phyloP scores from a whole-genome alignment of 2,113 vertebrate species.

The Podiceps cristatus region DNA sequence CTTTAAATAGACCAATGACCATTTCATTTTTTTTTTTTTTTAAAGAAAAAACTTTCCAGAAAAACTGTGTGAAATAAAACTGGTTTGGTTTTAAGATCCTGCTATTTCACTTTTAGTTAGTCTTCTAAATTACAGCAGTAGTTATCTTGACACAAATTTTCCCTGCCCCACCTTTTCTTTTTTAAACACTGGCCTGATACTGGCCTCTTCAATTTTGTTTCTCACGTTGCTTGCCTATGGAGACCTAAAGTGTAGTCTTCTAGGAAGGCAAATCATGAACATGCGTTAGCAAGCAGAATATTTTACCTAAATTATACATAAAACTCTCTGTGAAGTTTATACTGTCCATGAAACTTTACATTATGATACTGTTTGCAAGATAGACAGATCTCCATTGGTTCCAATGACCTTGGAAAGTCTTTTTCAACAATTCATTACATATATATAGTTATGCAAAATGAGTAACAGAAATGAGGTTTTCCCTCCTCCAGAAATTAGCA shows the following conservation, averaged over 20 bases:
- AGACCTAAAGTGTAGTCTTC: background rate
- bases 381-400: background rate
- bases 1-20: background rate
- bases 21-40: background rate
- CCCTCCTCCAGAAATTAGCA: constrained; percentile 28
- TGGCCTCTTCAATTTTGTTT: background rate
- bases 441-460: constrained; percentile 39
- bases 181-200: background rate
- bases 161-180: too few relatives aligned
- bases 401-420: constrained; percentile 11
- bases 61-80: background rate
- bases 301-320: background rate
- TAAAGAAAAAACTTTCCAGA: background rate
- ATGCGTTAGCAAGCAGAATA: background rate
- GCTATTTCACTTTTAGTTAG: background rate
- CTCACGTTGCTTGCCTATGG: background rate
- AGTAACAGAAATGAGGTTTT: constrained; percentile 38
- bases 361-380: background rate
- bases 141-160: background rate
- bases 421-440: constrained; percentile 29
- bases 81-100: background rate
- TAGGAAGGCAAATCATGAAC: background rate
- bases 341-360: constrained; percentile 3
- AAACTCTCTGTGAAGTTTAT: background rate
- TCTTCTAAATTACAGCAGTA: background rate